phyloP scores from a whole-genome alignment of 2,113 vertebrate genomes.

The Bothrops jararaca region DNA sequence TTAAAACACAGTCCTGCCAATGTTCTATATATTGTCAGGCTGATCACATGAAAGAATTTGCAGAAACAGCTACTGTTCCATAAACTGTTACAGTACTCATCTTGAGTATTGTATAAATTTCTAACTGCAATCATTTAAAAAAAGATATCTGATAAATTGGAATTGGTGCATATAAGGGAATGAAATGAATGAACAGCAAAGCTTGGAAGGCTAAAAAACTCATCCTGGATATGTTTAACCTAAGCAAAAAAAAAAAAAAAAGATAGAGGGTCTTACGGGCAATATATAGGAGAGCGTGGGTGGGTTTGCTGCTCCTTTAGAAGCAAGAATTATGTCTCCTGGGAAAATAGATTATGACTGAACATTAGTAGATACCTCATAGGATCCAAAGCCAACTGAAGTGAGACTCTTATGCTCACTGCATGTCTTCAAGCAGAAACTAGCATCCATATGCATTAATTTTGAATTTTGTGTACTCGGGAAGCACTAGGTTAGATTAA shows the following conservation, averaged over 20 bases:
- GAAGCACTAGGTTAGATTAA: not conserved
- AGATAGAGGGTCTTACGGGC: not conserved
- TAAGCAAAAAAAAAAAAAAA: not conserved
- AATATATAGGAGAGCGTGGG: not conserved
- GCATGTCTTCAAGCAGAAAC: not conserved
- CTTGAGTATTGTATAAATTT: not conserved
- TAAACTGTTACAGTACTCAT: not conserved
- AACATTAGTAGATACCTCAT: not conserved
- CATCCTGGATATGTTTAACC: not conserved
- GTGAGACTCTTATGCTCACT: not conserved
- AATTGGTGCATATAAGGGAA: not conserved
- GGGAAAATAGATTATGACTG: not conserved
- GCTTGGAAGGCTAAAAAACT: not conserved
- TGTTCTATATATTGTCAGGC: not conserved
- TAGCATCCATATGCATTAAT: not conserved
- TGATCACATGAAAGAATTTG: not conserved
- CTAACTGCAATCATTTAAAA: not conserved
- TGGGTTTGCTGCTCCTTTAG: not conserved
- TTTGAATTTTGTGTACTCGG: not conserved
- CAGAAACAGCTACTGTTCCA: not conserved
- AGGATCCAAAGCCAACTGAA: not conserved
- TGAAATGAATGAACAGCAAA: not conserved
- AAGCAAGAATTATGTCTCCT: not conserved
- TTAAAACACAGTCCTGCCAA: not conserved
- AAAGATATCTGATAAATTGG: not conserved